A percentile compares a stretch with the other conserved stretches of the same genome.
Conservation (phyloP, 2,113 vertebrate genomes). For the Microtus richardsoni region DNA sequence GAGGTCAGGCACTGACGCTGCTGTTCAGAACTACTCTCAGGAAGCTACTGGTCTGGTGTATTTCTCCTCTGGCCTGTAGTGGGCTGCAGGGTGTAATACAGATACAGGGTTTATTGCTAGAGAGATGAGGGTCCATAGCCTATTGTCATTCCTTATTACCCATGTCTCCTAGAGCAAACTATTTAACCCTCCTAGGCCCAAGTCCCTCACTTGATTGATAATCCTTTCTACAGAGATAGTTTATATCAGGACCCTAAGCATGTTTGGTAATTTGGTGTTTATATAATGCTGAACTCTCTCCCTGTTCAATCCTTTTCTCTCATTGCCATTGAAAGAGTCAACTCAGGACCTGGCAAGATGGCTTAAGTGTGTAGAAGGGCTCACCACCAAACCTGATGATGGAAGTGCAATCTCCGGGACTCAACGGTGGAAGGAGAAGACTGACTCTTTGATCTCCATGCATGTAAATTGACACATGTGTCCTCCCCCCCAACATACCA, state of each 20-base stretch:
- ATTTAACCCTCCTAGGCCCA: background rate
- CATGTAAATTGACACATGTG: background rate
- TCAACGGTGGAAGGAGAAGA: too few relatives aligned
- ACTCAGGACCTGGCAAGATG: background rate
- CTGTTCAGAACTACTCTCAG: background rate
- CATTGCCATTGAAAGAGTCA: background rate
- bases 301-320: background rate
- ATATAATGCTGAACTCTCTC: background rate
- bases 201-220: background rate
- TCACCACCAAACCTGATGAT: background rate
- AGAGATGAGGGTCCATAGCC: background rate
- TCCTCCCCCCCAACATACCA: background rate
- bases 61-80: background rate
- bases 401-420: background rate
- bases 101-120: background rate
- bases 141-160: background rate
- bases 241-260: background rate
- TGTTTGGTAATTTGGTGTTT: background rate
- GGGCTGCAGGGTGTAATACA: background rate
- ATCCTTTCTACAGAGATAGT: background rate
- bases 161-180: background rate
- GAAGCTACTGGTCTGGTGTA: background rate
- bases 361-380: background rate
- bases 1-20: background rate
- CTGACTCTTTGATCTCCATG: background rate